Evolutionary conservation across 1,140 invertebrate species (phyloP), one percentile per base, ranked within the genome.

Genomic region (Laodelphax striatellus): DNA sequence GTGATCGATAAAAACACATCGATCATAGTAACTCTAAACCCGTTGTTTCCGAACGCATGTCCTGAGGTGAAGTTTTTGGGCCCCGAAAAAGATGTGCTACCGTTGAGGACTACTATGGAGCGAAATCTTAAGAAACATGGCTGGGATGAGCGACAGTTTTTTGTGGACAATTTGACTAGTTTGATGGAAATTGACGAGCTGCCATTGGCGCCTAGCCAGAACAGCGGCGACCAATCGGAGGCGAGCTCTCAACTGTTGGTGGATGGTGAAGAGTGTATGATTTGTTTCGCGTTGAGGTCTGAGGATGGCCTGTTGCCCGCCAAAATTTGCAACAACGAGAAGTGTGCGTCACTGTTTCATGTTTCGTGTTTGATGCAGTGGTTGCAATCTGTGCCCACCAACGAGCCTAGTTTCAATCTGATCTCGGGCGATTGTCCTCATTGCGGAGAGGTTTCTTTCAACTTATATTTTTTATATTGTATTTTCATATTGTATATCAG

Each of bases 21-120:
- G 0, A 59, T 75, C 61, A 61, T 64, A 0, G 60, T 76, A 22
- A 72, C 66, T 42, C 50, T 75, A 10, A 63, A 75, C 68, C 70
- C 72, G 5, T 55, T 67, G 4, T 58, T 71, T 57, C 57, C 66
- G 5, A 66, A 60, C 24, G 60, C 63, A 31, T 63, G 68, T 42
- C 75, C 72, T 44, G 66, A 68, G 57, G 70, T 77, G 11, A 70
- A 71, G 62, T 70, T 77, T 62, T 61, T 72, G 22, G 75, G 75
- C 16, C 70, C 69, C 17, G 68, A 73, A 43, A 64, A 24, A n/a
- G 65, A 69, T 24, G 69, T 72, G 3, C 57, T 68, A 44, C 67
- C 68, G 60, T 67, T 66, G 42, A 67, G 43, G 57, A 56, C 69
- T 11, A 61, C 70, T 28, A 55, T 71, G 28, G 67, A 66, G 52